phyloP scores from a whole-genome alignment of 2,888 invertebrate genomes.

The Trissolcus japonicus region DNA sequence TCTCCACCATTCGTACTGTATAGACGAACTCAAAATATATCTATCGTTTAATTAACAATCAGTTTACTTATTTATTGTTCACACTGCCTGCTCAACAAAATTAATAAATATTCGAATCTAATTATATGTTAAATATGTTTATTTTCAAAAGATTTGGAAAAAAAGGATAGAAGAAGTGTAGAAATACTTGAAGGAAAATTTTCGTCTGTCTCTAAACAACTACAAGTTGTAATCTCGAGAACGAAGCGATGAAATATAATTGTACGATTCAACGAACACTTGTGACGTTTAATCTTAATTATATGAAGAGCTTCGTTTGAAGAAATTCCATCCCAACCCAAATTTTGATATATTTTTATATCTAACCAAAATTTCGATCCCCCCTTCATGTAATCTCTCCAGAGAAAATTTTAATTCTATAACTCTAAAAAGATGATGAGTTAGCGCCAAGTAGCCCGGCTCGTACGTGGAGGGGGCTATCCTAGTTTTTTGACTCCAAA shows the following conservation, averaged over 20 bases:
- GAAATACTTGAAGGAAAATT: not conserved
- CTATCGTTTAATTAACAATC: no score
- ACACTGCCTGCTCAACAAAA: no score
- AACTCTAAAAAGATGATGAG: not conserved
- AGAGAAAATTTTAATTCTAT: not conserved
- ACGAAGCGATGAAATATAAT: conserved; percentile 9
- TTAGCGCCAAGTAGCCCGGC: no score
- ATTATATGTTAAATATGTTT: no score
- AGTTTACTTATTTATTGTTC: no score
- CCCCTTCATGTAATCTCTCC: not conserved
- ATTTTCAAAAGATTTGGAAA: conserved; percentile 2
- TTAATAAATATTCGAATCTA: no score
- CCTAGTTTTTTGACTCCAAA: no score
- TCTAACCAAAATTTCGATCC: not conserved
- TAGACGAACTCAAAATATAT: no score
- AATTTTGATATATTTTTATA: not conserved
- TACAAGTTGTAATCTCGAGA: conserved; percentile 10
- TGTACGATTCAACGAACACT: conserved; percentile 1
- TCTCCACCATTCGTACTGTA: no score
- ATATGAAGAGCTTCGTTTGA: conserved; percentile 12
- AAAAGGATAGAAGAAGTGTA: no score
- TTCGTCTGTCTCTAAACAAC: not conserved
- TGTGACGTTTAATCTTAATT: conserved; percentile 4
- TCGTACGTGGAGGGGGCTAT: no score
- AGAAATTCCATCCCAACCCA: conserved; percentile 7